Conservation (phyloP, 2,113 vertebrate genomes). For the Stegostoma tigrinum region DNA sequence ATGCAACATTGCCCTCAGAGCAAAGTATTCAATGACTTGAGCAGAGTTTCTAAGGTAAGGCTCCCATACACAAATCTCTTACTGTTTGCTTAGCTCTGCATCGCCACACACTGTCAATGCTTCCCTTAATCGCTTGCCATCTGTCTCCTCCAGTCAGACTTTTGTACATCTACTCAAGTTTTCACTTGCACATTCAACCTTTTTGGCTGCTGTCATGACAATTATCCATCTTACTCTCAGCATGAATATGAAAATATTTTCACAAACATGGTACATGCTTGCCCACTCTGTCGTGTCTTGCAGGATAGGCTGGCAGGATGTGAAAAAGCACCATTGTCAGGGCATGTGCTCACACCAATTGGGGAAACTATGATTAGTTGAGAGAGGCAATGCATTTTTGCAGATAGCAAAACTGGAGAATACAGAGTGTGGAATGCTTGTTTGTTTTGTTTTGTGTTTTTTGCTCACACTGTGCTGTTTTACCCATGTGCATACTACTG, state of each 20-base stretch:
- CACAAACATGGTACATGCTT: background rate
- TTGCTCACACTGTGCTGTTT: background rate
- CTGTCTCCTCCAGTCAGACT: background rate
- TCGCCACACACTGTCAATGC: background rate
- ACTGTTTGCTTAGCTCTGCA: background rate
- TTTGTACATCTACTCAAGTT: background rate
- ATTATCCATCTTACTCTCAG: background rate
- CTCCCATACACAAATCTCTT: background rate
- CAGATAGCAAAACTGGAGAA: background rate
- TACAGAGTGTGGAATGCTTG: background rate
- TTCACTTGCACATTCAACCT: background rate
- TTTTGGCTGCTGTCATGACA: background rate
- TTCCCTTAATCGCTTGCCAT: background rate
- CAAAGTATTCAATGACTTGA: background rate
- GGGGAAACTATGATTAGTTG: background rate
- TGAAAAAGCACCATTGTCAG: background rate
- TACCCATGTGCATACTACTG: background rate
- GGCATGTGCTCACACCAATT: background rate
- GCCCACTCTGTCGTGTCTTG: background rate
- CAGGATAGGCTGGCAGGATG: background rate
- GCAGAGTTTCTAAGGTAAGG: background rate
- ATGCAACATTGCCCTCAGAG: background rate
- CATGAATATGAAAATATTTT: background rate
- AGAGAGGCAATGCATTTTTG: background rate
- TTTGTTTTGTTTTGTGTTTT: background rate